Evolutionary conservation across 2,888 invertebrate genomes (phyloP).

Genomic region (Hedya salicella): DNA sequence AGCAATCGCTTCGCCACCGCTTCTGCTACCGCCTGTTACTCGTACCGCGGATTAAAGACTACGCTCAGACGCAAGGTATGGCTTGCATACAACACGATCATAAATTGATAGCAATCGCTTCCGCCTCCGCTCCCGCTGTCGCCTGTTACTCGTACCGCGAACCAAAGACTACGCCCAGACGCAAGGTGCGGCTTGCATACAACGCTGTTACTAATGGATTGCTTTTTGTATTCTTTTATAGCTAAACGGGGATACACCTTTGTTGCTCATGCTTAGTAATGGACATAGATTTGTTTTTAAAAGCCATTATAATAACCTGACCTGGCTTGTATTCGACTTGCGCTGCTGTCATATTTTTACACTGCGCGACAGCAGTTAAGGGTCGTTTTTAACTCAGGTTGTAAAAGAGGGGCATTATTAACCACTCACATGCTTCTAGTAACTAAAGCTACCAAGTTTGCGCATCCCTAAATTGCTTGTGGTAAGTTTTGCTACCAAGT

Average conservation of each 20-base stretch:
- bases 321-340: not conserved
- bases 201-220: constrained; percentile 71
- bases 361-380: too few species aligned
- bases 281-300: constrained; percentile 24
- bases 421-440: too few species aligned
- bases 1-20: constrained; percentile 14
- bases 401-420: too few species aligned
- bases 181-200: constrained; percentile 63
- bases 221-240: constrained; percentile 62
- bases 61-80: not conserved
- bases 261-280: constrained; percentile 22
- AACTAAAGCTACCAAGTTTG: too few species aligned
- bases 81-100: not conserved
- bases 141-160: constrained; percentile 41
- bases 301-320: constrained; percentile 9
- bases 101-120: not conserved
- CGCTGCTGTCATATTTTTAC: not conserved
- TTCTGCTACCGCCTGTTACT: constrained; percentile 47
- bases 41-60: not conserved
- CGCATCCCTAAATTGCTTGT: too few species aligned
- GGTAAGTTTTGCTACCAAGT: too few species aligned
- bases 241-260: constrained; percentile 35
- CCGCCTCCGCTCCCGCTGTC: not conserved
- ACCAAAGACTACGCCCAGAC: constrained; percentile 65
- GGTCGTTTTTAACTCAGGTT: too few species aligned